Base-by-base conservation (phyloP, 2,888 invertebrate genomes). In the Xestia rhomboidea region DNA sequence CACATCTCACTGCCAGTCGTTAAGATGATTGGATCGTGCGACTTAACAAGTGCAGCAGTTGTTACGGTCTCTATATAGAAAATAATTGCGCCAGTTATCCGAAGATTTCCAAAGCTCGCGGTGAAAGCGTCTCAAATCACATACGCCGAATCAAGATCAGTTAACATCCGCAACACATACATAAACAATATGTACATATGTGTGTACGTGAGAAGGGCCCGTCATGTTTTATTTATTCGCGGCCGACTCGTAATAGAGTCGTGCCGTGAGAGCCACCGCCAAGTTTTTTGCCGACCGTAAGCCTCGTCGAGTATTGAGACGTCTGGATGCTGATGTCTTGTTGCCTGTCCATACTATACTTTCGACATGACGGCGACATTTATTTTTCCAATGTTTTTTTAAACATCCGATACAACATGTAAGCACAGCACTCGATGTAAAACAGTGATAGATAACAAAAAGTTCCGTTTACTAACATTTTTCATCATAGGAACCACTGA, bases 181-280 rank as follows among this genome's bases (percentile, higher is more conserved):
- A 92, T 92, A 91, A 92, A 92, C 92, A 91, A 92, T 92, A 88
- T 91, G 91, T 91, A 91, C 90, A 93, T 93, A 92, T 91, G 92
- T 93, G 94, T 93, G 94, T 94, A 95, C 94, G 95, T 95, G 96
- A 95, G 95, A 96, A 96, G 95, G 95, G 96, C 95, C 93, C 96
- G 93, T 96, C 96, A 96, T 96, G 96, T 96, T 96, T 96, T 96
- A 96, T 96, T 96, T 96, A 96, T 96, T 94, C 93, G 94, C 95
- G 91, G 93, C 93, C 92, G 93, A 94, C 94, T 94, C 91, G 95
- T 96, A 96, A 96, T 96, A 96, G 96, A 96, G 96, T 95, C 95
- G 96, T 95, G 95, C 94, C 95, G 95, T 96, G 96, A 95, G 96
- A 96, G 93, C 95, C 94, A 92, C 93, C 93, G 93, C 93, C 92